Evolutionary conservation across 1,140 invertebrate genomes (phyloP), one percentile per base, ranked within the genome.

Genomic region (Odontomachus brunneus): DNA sequence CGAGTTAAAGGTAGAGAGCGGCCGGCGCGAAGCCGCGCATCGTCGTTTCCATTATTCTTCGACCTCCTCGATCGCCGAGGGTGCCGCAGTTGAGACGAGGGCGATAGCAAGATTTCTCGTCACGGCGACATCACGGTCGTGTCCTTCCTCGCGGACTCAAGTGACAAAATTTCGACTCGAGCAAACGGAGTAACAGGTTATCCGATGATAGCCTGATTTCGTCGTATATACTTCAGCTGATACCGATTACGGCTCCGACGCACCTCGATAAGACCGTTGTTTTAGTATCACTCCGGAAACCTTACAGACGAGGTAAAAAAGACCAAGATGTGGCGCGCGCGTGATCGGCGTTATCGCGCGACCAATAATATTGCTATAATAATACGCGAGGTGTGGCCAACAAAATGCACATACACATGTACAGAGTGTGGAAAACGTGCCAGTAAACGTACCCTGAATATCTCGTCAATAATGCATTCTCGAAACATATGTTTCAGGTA

Each of bases 11-110:
- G n/a, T n/a, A n/a, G n/a, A n/a, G n/a, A n/a, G n/a, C 55, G 65
- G 65, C 60, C 26, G 55, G 22, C 33, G 49, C 26, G 53, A 59
- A 71, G 72, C 38, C 69, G 29, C 29, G 29, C 29, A 33, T 33
- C 2, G 26, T 38, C 17, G 51, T 62, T 29, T 84, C 59, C 60
- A 83, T 83, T 87, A 85, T 87, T 67, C 57, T 33, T 53, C 33
- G 63, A 24, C 38, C 49, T 0, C 49, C 0, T 11, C 63, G n/a
- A n/a, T 14, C 67, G 26, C 44, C 26, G 48, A 71, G 19, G 24
- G 44, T 53, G n/a, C 24, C n/a, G n/a, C n/a, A n/a, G n/a, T n/a
- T n/a, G n/a, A n/a, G n/a, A n/a, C n/a, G n/a, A n/a, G n/a, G n/a
- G n/a, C n/a, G n/a, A n/a, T n/a, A n/a, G n/a, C n/a, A n/a, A n/a